Evolutionary conservation across 2,888 invertebrate species (phyloP).

Genomic region (Anagyrus pseudococci): DNA sequence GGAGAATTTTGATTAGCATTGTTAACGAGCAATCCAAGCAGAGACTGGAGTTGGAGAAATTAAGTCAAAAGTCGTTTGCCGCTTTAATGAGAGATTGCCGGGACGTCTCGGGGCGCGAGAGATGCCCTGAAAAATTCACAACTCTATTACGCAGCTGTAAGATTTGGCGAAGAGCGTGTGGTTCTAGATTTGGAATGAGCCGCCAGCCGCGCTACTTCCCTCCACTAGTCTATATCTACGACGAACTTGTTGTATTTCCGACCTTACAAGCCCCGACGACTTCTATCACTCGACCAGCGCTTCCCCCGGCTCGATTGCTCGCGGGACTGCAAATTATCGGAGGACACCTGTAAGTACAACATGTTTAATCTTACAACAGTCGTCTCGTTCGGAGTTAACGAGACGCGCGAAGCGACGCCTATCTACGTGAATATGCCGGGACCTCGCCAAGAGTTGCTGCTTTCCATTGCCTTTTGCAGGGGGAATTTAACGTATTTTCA

Average conservation of each 20-base stretch:
- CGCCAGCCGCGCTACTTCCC: too few species aligned
- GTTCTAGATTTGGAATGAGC: too few species aligned
- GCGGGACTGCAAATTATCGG: too few species aligned
- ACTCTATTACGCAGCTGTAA: slow-evolving; percentile 34
- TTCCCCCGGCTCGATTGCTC: too few species aligned
- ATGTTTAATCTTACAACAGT: not conserved
- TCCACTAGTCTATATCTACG: too few species aligned
- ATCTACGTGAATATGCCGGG: not conserved
- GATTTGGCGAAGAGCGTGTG: slow-evolving; percentile 8
- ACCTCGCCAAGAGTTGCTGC: not conserved
- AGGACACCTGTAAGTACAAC: too few species aligned
- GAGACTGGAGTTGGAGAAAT: slow-evolving; percentile 10
- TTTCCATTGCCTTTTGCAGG: not conserved
- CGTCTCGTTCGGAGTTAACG: not conserved
- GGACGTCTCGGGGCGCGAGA: not conserved
- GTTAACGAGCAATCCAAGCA: slow-evolving; percentile 19
- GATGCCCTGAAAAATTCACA: slow-evolving; percentile 28
- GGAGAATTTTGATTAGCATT: slow-evolving; percentile 22
- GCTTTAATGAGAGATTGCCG: slow-evolving; percentile 19
- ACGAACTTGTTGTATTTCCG: too few species aligned
- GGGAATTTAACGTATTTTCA: too few species aligned
- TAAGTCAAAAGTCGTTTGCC: slow-evolving; percentile 32
- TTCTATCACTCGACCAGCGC: too few species aligned
- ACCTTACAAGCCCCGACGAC: too few species aligned
- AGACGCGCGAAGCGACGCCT: not conserved